Conservation (phyloP, 37 sponge, comb jelly and placozoan genomes). For the Beroe forskalii region DNA sequence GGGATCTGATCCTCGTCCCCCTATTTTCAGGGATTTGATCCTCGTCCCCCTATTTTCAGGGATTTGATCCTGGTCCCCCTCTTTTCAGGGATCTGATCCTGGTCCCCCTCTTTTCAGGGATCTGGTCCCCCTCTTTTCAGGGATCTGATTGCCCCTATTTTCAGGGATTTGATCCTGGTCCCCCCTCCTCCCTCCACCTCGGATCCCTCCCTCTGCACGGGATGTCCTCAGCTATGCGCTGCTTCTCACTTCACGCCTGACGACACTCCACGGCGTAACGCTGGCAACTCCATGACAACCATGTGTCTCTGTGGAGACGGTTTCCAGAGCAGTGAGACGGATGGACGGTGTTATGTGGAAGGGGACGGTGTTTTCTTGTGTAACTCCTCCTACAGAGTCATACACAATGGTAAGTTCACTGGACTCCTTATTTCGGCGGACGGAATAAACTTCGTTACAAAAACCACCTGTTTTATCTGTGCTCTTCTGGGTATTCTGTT, state of each 20-base stretch:
- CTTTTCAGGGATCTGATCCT: no score
- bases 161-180: neutral
- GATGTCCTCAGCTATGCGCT: neutral
- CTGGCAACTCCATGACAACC: neutral
- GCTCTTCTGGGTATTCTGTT: no score
- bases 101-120: no score
- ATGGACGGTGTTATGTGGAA: neutral
- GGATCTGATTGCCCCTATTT: neutral
- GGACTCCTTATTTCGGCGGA: no score
- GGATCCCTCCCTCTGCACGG: neutral
- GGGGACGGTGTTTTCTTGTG: neutral
- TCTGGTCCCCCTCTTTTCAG: no score
- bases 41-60: no score
- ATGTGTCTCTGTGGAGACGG: neutral
- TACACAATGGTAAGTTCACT: neutral
- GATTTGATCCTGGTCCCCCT: no score
- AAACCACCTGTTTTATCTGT: no score
- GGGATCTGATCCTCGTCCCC: no score
- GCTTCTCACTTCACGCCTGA: neutral
- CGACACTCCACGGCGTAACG: neutral
- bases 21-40: no score
- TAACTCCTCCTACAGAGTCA: neutral
- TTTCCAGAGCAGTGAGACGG: neutral
- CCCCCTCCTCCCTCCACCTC: neutral
- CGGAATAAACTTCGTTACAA: no score